Evolutionary conservation across 1,140 invertebrate species (phyloP).

Genomic region (Euwallacea similis): DNA sequence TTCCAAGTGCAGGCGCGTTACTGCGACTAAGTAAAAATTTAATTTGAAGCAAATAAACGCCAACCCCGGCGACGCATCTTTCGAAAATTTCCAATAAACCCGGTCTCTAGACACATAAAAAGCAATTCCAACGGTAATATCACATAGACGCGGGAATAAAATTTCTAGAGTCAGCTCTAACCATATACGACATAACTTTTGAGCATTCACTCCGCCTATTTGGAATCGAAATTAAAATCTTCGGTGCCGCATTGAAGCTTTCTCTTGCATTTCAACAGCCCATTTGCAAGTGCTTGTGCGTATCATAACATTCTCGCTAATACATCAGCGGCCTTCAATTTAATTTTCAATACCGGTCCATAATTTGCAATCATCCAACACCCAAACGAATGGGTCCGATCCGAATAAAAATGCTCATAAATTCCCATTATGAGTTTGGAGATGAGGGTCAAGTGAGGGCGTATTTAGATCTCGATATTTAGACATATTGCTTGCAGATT

Average conservation of each 20-base stretch:
- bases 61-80: neutral
- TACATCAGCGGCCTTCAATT: conserved; percentile 1
- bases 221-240: no score
- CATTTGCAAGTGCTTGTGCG: neutral
- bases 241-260: no score
- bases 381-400: conserved; percentile 1
- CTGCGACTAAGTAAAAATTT: neutral
- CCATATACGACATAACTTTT: neutral
- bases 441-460: no score
- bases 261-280: no score
- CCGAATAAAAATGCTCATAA: no score
- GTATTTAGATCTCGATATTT: no score
- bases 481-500: no score
- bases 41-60: conserved; percentile 14
- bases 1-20: neutral
- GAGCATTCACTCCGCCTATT: no score
- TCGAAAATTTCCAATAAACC: conserved; percentile 16
- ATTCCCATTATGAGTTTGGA: no score
- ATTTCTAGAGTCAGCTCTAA: conserved; percentile 12
- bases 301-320: neutral
- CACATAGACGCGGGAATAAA: conserved; percentile 8
- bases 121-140: conserved; percentile 14
- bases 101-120: conserved; percentile 9
- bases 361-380: conserved; percentile 17
- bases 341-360: conserved; percentile 8